Evolutionary conservation across 2,113 vertebrate genomes (phyloP), one percentile per base, ranked within the genome.

Genomic region (Alouatta palliata): DNA sequence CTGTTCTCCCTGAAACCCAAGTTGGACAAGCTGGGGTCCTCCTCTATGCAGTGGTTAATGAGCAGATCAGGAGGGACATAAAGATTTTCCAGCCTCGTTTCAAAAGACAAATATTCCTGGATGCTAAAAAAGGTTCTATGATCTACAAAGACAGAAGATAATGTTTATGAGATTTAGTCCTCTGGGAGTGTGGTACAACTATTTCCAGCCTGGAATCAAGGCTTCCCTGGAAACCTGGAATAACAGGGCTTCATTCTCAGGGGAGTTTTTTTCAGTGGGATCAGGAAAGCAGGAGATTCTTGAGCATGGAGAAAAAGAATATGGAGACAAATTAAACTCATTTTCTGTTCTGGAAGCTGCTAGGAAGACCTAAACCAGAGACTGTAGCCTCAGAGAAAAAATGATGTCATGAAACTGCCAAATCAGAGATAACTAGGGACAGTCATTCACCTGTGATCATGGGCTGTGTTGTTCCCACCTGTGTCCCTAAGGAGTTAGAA

Each of bases 221-320:
- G 99, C 80, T 99, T 99, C 81, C 97, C 97, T 35, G 99, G 99
- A 85, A 99, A 99, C 95, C 77, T 99, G 49, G 98, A 99, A 37
- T 99, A 99, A 79, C 99, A 99, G 98, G 99, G 99, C n/a, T 98
- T 99, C 87, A 98, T 99, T 8, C 98, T 99, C 4, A 99, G 99
- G 90, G 99, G 99, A 3, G 99, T 99, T 12, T 99, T 99, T 99
- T 79, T 99, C 99, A 94, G 98, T 99, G 25, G 99, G 99, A 43
- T 94, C 98, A 97, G 98, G 98, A 87, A 97, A 98, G 92, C 99
- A 99, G 99, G 99, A 99, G 49, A 96, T 99, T 98, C 98, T 99
- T 82, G 99, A 99, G 90, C 99, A 99, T 97, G 98, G 98, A 16
- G 99, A 99, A 98, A 99, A 99, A 94, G 99, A 99, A 98, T 99